Evolutionary conservation across 1,140 invertebrate genomes (phyloP), one percentile per base, ranked within the genome.

Genomic region (Lethocerus indicus): DNA sequence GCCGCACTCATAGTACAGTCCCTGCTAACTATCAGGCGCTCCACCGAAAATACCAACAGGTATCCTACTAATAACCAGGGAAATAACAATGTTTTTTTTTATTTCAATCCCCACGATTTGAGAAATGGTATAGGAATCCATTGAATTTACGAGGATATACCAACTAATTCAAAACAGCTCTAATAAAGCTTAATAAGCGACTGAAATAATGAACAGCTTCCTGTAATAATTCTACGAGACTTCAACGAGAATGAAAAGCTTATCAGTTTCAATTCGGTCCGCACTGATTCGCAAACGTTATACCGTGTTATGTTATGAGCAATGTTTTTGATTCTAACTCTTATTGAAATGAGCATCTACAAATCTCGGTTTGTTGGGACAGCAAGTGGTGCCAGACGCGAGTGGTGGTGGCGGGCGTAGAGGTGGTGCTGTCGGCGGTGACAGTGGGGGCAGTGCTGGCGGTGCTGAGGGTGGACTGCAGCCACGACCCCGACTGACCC

Each of bases 401-500:
- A 13, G 47, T 53, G 21, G 45, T 51, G 24, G 36, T 51, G 26
- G 54, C 54, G 3, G 36, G 53, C 16, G 49, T 56, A 6, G 50
- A 56, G 27, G 32, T 56, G 29, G 36, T 53, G 3, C 46, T 56
- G 27, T 51, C 54, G 1, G 28, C 27, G 14, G 18, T 52, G 25
- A 56, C 54, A 0, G 20, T 56, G 29, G 23, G 29, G 3, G 52
- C 54, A 18, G 48, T 53, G 14, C 13, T 56, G 14, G 50, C 45
- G 40, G 51, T 56, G 20, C 23, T 53, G 4, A n/a, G 52, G 9
- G 47, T 53, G 2, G 54, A 56, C 24, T 28, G 42, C 20, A 45
- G 47, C 27, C 47, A 56, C 46, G 54, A 56, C 35, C 54, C 54
- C 20, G 54, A 56, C 46, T 50, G 49, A 56, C 54, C 54, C 23